Percentiles rank a stretch among this genome's conserved stretches.
phyloP scores from a whole-genome alignment of 1,140 invertebrate species.

The Dufourea novaeangliae region DNA sequence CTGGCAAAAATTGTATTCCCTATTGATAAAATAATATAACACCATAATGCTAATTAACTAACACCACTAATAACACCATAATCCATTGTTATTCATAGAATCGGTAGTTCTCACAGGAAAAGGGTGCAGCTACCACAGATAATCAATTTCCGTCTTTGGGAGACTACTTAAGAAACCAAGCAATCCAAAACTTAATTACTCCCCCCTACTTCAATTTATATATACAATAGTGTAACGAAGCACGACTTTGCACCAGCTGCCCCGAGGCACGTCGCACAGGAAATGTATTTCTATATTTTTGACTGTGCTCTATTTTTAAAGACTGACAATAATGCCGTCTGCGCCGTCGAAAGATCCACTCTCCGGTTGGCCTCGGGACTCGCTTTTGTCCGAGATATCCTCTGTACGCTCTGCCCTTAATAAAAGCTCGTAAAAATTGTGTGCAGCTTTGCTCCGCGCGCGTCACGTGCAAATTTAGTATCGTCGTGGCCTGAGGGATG shows the following conservation, averaged over 20 bases:
- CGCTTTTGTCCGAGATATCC: slow-evolving; percentile 17
- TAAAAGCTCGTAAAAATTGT: slow-evolving; percentile 48
- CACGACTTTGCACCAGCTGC: slow-evolving; percentile 33
- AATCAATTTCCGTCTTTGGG: slow-evolving; percentile 15
- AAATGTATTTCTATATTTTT: slow-evolving; percentile 34
- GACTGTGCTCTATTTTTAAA: slow-evolving; percentile 55
- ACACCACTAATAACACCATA: too few species aligned
- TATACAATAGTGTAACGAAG: not conserved
- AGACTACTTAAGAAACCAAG: not conserved
- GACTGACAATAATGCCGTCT: slow-evolving; percentile 47
- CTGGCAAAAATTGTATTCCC: too few species aligned
- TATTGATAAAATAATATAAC: too few species aligned
- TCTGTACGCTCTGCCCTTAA: slow-evolving; percentile 13
- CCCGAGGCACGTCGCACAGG: slow-evolving; percentile 12
- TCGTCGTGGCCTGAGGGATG: not conserved
- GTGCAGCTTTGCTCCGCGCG: not conserved
- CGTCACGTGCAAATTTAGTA: slow-evolving; percentile 30
- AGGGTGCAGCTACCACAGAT: not conserved
- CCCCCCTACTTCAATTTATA: not conserved
- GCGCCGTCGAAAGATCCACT: slow-evolving; percentile 32
- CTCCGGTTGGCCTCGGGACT: not conserved
- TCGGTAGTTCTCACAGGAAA: not conserved
- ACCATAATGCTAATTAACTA: too few species aligned
- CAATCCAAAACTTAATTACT: not conserved
- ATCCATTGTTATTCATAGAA: too few species aligned